Conservation (phyloP, 2,888 invertebrate genomes). For the Melangyna quadrimaculata region DNA sequence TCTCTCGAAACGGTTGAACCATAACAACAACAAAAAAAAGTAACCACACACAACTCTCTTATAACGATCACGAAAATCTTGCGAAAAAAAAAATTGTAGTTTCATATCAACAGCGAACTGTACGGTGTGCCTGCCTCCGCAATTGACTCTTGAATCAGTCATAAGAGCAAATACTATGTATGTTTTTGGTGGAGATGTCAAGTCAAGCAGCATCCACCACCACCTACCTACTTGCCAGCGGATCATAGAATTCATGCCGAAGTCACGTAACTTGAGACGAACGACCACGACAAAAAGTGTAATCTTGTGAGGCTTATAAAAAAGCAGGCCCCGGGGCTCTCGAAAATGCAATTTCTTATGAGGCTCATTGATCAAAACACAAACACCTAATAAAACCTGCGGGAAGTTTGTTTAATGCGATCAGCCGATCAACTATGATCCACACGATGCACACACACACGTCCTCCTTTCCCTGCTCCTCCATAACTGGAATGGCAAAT, state of each 20-base stretch:
- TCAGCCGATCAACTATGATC: conserved; percentile 68
- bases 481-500: conserved; percentile 30
- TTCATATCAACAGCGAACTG: not conserved
- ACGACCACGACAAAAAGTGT: conserved; percentile 42
- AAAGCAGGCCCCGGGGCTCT: conserved; percentile 22
- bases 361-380: conserved; percentile 69
- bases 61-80: conserved; percentile 58
- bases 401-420: conserved; percentile 66
- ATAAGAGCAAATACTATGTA: conserved; percentile 36
- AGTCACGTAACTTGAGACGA: conserved; percentile 59
- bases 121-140: conserved; percentile 45
- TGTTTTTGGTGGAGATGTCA: conserved; percentile 56
- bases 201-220: conserved; percentile 36
- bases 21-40: not conserved
- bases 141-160: conserved; percentile 54
- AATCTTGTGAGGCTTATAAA: conserved; percentile 15
- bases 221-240: conserved; percentile 48
- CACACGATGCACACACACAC: conserved; percentile 18
- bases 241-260: conserved; percentile 51
- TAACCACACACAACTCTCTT: not conserved
- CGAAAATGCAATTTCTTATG: conserved; percentile 60
- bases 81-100: conserved; percentile 13
- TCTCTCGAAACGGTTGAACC: conserved; percentile 17
- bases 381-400: conserved; percentile 71
- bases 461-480: not conserved